Percentiles rank a stretch among this genome's conserved stretches.
phyloP scores from a whole-genome alignment of 2,797 vertebrate species.

The Onychomys leucogaster region DNA sequence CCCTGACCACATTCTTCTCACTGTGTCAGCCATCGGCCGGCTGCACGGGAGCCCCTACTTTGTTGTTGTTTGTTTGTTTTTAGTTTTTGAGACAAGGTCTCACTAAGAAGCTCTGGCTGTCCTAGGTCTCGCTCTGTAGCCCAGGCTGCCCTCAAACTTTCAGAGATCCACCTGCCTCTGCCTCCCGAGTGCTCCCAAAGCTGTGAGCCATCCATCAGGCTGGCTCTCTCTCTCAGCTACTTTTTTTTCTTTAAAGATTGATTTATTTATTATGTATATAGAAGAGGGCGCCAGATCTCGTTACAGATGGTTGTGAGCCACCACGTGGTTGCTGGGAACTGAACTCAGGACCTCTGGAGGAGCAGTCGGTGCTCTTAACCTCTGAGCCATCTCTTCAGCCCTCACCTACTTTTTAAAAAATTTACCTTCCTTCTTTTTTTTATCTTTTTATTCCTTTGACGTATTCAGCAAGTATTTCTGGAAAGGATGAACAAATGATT shows the following conservation, averaged over 20 bases:
- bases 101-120: background rate
- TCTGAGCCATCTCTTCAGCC: too few relatives aligned
- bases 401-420: background rate
- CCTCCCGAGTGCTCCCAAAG: background rate
- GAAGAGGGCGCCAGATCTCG: too few relatives aligned
- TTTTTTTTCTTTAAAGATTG: too few relatives aligned
- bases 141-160: background rate
- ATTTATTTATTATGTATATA: too few relatives aligned
- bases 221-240: background rate
- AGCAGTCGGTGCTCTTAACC: too few relatives aligned
- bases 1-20: background rate
- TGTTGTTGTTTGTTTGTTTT: background rate
- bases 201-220: background rate
- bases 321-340: too few relatives aligned
- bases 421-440: background rate
- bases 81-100: background rate
- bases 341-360: too few relatives aligned
- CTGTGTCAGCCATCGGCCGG: background rate
- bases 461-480: constrained; percentile 48
- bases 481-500: background rate
- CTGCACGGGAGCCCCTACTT: background rate
- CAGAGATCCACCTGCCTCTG: background rate
- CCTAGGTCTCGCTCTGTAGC: background rate
- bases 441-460: background rate
- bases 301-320: too few relatives aligned